Percentiles rank a stretch among this genome's conserved stretches.
phyloP scores from a whole-genome alignment of 2,113 vertebrate species.

The Pogonocichla stellata region DNA sequence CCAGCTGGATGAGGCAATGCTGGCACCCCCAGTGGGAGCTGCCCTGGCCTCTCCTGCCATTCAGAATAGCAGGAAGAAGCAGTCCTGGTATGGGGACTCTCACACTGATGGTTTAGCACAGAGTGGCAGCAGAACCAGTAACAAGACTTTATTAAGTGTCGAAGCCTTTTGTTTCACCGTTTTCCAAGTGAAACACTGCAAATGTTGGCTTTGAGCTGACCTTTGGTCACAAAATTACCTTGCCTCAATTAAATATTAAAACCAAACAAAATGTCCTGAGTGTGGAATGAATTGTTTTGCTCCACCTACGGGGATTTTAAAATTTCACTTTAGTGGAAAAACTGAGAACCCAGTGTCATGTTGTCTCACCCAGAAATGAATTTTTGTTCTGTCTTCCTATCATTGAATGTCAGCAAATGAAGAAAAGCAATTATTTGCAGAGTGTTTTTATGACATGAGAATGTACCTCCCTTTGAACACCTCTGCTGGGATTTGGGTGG shows the following conservation, averaged over 20 bases:
- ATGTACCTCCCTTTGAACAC: not conserved
- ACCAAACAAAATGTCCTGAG: not conserved
- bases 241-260: constrained; percentile 11
- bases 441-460: not conserved
- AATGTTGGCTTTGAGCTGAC: constrained; percentile 6
- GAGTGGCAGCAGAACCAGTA: not conserved
- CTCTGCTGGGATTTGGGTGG: not conserved
- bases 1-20: not conserved
- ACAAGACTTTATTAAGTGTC: accelerated
- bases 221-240: not conserved
- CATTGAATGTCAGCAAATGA: not conserved
- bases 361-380: not conserved
- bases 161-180: not conserved
- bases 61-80: not conserved
- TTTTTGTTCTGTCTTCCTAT: not conserved
- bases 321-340: not conserved
- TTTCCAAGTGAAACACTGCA: not conserved
- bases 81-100: accelerated
- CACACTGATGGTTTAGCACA: not conserved
- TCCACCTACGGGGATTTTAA: not conserved
- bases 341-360: not conserved
- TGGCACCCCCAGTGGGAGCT: not conserved
- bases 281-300: not conserved
- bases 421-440: not conserved
- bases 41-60: not conserved